Evolutionary conservation across 2,888 invertebrate genomes (phyloP).

Genomic region (Drosophila limbata): DNA sequence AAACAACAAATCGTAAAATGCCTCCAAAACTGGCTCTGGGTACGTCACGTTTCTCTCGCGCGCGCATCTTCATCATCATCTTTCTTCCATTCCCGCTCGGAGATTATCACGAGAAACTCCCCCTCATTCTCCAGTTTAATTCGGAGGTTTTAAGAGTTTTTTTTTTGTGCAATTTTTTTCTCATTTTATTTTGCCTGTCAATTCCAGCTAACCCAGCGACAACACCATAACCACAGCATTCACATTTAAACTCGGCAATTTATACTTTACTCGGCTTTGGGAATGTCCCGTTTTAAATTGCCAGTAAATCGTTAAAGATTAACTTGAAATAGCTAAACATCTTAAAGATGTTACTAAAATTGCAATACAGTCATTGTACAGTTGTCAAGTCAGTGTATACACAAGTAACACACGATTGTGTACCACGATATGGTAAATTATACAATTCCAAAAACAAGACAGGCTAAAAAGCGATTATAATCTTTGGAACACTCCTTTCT

Average conservation of each 20-base stretch:
- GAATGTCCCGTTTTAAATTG: constrained; percentile 22
- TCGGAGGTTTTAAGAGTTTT: neutral
- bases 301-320: constrained; percentile 6
- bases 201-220: constrained; percentile 47
- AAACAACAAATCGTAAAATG: constrained; percentile 48
- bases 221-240: constrained; percentile 13
- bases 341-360: neutral
- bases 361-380: constrained; percentile 7
- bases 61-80: constrained; percentile 74
- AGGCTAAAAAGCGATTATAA: constrained; percentile 32
- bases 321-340: neutral
- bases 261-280: constrained; percentile 6
- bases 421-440: constrained; percentile 41
- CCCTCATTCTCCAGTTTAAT: constrained; percentile 6
- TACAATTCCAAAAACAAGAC: constrained; percentile 33
- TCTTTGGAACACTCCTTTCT: constrained; percentile 31
- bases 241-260: constrained; percentile 17
- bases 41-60: constrained; percentile 68
- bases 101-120: constrained; percentile 21
- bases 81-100: constrained; percentile 13
- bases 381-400: constrained; percentile 13
- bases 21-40: constrained; percentile 51
- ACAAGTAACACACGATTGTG: constrained; percentile 49
- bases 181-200: constrained; percentile 58
- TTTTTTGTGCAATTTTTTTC: constrained; percentile 45